These are phyloP conservation scores for Hemitrygon akajei DNA, from an alignment of 2,797 vertebrate species.

Conservation along the genomic window DNA sequence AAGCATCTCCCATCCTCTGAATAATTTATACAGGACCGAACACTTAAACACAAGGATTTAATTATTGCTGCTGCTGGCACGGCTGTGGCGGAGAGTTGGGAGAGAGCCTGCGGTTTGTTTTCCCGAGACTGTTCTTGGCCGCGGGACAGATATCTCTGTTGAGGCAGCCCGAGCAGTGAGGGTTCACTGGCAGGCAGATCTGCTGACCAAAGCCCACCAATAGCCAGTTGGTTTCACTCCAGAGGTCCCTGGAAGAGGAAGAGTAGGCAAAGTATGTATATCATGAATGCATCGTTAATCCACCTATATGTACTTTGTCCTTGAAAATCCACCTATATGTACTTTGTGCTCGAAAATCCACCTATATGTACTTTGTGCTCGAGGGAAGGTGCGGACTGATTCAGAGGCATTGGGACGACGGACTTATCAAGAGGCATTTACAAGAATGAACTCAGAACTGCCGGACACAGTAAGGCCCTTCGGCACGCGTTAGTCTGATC, in stretches of 20 bases:
- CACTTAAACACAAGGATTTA: slow-evolving; percentile 35
- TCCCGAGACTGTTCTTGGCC: slow-evolving; percentile 50
- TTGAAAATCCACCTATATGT: no score
- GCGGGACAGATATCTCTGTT: slow-evolving; percentile 77
- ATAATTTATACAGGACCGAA: slow-evolving; percentile 19
- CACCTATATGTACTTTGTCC: background rate
- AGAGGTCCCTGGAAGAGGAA: slow-evolving; percentile 68
- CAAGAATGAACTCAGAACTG: no score
- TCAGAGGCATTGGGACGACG: background rate
- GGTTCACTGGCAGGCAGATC: slow-evolving; percentile 75
- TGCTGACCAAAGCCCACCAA: slow-evolving; percentile 95
- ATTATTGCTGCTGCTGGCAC: slow-evolving; percentile 33
- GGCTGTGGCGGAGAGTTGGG: background rate
- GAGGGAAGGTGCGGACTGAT: background rate
- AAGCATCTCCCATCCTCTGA: slow-evolving; percentile 20
- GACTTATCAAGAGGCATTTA: background rate
- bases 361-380: background rate
- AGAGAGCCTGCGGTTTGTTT: slow-evolving; percentile 44
- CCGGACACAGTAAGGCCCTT: no score
- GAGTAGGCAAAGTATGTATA: background rate
- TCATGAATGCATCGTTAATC: background rate
- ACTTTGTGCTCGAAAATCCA: no score
- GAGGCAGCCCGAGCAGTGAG: slow-evolving; percentile 76
- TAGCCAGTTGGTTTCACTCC: slow-evolving; percentile 89
- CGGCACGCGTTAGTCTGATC: no score